phyloP scores from a whole-genome alignment of 2,888 invertebrate genomes.

The Trichogramma evanescens region DNA sequence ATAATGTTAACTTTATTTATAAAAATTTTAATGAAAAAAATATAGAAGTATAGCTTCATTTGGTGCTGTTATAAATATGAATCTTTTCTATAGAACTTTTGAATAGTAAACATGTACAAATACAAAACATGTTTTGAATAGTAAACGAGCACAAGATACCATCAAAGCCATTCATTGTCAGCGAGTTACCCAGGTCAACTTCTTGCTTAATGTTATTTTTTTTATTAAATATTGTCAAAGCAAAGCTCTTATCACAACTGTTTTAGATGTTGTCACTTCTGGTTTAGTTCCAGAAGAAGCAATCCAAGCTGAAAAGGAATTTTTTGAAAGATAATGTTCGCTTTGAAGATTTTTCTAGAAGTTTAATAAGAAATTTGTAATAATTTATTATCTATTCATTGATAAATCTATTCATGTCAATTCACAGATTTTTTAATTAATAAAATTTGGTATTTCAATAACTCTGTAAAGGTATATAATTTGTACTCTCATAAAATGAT shows the following conservation, averaged over 20 bases:
- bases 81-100: constrained; percentile 66
- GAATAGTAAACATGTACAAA: constrained; percentile 81
- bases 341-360: no score
- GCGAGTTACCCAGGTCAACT: constrained; percentile 73
- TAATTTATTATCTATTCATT: no score
- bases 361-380: no score
- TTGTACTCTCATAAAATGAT: no score
- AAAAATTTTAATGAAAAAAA: constrained; percentile 83
- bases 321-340: constrained; percentile 69
- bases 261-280: constrained; percentile 80
- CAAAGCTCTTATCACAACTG: constrained; percentile 72
- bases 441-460: no score
- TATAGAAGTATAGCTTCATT: constrained; percentile 80
- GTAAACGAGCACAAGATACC: constrained; percentile 86
- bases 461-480: no score
- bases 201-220: constrained; percentile 75
- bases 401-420: no score
- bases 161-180: constrained; percentile 80
- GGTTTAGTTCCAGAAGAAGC: constrained; percentile 77
- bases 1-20: constrained; percentile 75
- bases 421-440: no score
- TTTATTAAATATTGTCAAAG: constrained; percentile 77
- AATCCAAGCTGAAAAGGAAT: constrained; percentile 74
- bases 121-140: no score
- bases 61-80: constrained; percentile 71